Percentiles rank a stretch among this genome's conserved stretches.
Evolutionary conservation across 64 coral and sea anemone species (phyloP).

Genomic region (Dendronephthya gigantea): DNA sequence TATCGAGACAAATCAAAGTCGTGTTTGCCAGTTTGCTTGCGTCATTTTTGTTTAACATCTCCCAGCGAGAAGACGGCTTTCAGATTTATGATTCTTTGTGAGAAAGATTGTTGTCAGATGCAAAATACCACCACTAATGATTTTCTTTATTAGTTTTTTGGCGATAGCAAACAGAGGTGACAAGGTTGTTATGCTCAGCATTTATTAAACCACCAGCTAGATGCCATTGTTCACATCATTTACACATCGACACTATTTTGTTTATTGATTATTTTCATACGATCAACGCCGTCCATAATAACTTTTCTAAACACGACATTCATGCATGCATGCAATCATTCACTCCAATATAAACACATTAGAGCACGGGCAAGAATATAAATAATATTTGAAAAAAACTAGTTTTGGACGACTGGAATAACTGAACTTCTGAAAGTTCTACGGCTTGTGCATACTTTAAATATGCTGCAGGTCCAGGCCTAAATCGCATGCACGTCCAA

Average conservation of each 20-base stretch:
- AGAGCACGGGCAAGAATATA: background rate
- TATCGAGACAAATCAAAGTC: background rate
- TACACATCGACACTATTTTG: constrained; percentile 18
- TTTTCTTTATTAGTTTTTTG: constrained; percentile 15
- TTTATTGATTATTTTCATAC: constrained; percentile 16
- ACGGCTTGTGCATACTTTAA: background rate
- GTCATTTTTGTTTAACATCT: background rate
- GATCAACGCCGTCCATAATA: constrained; percentile 10
- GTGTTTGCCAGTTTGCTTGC: background rate
- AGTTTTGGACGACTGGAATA: too few relatives aligned
- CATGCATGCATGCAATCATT: background rate
- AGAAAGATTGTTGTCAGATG: background rate
- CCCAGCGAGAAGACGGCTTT: constrained; percentile 14
- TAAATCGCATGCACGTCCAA: background rate
- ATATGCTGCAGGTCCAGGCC: background rate
- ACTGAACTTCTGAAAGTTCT: background rate
- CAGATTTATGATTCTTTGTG: constrained; percentile 23
- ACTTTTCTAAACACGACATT: background rate
- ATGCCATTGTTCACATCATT: constrained; percentile 9
- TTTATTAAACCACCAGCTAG: background rate
- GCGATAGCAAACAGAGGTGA: background rate
- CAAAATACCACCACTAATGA: constrained; percentile 23
- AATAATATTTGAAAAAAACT: too few relatives aligned
- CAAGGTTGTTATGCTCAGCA: constrained; percentile 4
- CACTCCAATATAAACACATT: background rate